phyloP scores from a whole-genome alignment of 2,113 vertebrate species.

The Siphamia tubifer region DNA sequence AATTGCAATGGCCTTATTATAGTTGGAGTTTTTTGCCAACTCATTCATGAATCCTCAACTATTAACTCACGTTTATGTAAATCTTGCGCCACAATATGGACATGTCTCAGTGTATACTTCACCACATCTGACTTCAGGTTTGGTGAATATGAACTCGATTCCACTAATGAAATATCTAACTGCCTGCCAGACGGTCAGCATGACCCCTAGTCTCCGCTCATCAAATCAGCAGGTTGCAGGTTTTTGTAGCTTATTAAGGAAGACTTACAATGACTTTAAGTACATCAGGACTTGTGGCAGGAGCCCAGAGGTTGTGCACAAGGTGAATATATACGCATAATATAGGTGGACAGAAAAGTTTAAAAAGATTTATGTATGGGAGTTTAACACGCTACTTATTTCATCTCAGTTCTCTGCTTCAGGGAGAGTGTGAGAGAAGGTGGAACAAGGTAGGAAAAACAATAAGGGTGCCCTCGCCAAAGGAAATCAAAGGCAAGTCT shows the following conservation, averaged over 20 bases:
- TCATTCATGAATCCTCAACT: neutral
- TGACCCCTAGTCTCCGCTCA: constrained; percentile 14
- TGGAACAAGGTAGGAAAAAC: constrained; percentile 1
- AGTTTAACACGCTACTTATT: constrained; percentile 3
- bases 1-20: too few species aligned
- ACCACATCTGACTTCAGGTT: neutral
- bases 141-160: constrained; percentile 10
- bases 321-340: constrained; percentile 10
- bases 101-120: neutral
- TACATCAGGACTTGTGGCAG: neutral
- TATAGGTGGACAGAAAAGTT: neutral
- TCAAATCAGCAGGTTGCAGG: constrained; percentile 32
- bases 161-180: constrained; percentile 39
- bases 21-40: too few species aligned
- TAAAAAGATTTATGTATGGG: constrained; percentile 7
- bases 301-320: neutral
- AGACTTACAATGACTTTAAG: constrained; percentile 10
- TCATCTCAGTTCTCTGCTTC: neutral
- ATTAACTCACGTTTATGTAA: neutral
- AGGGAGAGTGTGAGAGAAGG: neutral
- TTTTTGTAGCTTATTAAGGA: neutral
- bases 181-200: constrained; percentile 24
- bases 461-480: neutral
- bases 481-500: neutral
- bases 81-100: too few species aligned